These are phyloP conservation scores for Linurgus olivaceus DNA, from an alignment of 2,797 vertebrate genomes.

Conservation along the genomic window DNA sequence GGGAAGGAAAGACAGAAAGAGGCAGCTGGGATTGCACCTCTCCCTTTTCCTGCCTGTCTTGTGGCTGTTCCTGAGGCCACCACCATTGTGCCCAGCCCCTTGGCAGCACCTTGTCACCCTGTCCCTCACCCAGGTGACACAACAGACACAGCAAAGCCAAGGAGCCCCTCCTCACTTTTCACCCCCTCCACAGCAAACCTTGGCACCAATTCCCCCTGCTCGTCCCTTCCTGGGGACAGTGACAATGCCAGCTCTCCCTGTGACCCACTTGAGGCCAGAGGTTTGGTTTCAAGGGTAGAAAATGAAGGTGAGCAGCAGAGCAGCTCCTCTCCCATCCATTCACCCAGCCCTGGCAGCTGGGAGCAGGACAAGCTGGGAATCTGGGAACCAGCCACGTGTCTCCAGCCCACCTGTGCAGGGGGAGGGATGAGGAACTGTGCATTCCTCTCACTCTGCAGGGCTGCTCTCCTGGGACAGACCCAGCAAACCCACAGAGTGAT, in stretches of 20 bases:
- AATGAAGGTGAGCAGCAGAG: not conserved
- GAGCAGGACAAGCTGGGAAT: not conserved
- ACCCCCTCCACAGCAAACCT: not conserved
- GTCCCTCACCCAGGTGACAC: not conserved
- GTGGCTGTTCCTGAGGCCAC: not conserved
- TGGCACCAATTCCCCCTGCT: not conserved
- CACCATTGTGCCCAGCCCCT: not conserved
- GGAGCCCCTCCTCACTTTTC: not conserved
- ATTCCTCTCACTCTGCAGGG: not conserved
- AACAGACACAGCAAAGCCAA: not conserved
- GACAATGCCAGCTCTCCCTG: not conserved
- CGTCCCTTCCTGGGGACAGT: not conserved
- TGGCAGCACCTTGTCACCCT: not conserved
- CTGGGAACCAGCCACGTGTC: constrained; percentile 3
- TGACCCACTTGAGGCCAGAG: not conserved
- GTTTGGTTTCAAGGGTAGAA: constrained; percentile 34
- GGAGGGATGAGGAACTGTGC: not conserved
- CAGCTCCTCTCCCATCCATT: not conserved
- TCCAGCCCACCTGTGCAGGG: constrained; percentile 21
- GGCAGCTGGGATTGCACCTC: not conserved
- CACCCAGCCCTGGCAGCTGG: not conserved
- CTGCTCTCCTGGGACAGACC: not conserved
- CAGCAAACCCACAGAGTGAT: not conserved
- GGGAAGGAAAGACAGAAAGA: not conserved
- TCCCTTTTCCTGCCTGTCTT: not conserved